These are phyloP conservation scores for Rhinolophus sinicus DNA, from an alignment of 2,113 vertebrate species.

Conservation along the genomic window DNA sequence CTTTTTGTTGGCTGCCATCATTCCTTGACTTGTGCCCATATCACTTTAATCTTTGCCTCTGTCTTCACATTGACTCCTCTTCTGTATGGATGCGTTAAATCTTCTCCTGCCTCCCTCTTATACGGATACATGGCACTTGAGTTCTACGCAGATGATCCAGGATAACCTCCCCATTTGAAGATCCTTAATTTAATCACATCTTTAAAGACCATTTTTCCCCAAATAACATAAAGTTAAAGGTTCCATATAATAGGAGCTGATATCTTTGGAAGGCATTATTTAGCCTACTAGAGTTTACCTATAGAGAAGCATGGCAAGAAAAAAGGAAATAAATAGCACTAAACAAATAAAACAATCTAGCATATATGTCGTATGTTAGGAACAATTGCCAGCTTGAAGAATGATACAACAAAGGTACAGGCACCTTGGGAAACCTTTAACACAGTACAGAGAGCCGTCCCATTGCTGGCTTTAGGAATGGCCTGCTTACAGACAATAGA, in stretches of 20 bases:
- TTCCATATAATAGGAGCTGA: neutral
- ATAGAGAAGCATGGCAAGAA: neutral
- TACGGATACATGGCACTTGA: neutral
- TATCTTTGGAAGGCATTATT: neutral
- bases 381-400: neutral
- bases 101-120: neutral
- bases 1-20: neutral
- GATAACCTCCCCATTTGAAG: neutral
- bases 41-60: neutral
- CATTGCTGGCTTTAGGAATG: neutral
- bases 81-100: neutral
- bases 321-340: neutral
- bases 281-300: neutral
- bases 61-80: neutral
- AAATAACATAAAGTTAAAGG: neutral
- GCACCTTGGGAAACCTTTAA: neutral
- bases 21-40: neutral
- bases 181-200: neutral
- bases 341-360: neutral
- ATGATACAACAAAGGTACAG: neutral
- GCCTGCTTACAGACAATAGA: neutral
- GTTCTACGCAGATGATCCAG: neutral
- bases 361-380: neutral
- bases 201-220: neutral
- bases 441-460: neutral